These are phyloP conservation scores for Betta splendens DNA, from an alignment of 2,797 vertebrate species.

Conservation along the genomic window DNA sequence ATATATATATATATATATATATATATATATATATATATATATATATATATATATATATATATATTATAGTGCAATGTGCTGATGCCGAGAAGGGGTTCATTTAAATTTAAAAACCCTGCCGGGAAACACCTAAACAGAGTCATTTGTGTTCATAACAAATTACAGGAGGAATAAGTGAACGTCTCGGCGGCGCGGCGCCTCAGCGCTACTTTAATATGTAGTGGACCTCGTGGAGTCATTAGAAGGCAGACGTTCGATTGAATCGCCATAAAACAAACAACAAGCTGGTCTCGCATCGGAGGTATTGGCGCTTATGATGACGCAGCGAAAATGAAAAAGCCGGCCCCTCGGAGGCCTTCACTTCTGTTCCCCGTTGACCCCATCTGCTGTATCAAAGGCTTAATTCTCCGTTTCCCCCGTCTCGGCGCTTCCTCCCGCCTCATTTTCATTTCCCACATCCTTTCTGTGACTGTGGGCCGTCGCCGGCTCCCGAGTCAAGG, in stretches of 20 bases:
- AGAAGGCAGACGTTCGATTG: constrained; percentile 23
- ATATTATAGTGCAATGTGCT: not conserved
- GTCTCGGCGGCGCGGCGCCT: constrained; percentile 8
- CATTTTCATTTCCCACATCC: constrained; percentile 51
- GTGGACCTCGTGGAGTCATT: constrained; percentile 20
- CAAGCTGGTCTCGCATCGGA: constrained; percentile 19
- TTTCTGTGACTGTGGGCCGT: constrained; percentile 28
- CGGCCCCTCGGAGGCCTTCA: not conserved
- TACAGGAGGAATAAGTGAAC: constrained; percentile 6
- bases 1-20: too few species aligned
- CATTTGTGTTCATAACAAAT: constrained; percentile 7
- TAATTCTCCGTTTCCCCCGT: constrained; percentile 27
- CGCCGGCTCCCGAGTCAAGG: constrained; percentile 54
- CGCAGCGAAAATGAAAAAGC: constrained; percentile 19
- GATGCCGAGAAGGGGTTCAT: not conserved
- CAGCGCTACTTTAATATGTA: constrained; percentile 16
- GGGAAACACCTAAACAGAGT: constrained; percentile 8
- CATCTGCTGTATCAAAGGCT: constrained; percentile 23
- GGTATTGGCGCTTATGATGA: constrained; percentile 30
- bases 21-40: too few species aligned
- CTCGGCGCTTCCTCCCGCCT: constrained; percentile 32
- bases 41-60: too few species aligned
- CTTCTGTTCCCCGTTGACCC: constrained; percentile 30
- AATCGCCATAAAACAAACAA: constrained; percentile 24
- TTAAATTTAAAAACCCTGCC: not conserved